Evolutionary conservation across 2,113 vertebrate genomes (phyloP).

Genomic region (Otocyon megalotis): DNA sequence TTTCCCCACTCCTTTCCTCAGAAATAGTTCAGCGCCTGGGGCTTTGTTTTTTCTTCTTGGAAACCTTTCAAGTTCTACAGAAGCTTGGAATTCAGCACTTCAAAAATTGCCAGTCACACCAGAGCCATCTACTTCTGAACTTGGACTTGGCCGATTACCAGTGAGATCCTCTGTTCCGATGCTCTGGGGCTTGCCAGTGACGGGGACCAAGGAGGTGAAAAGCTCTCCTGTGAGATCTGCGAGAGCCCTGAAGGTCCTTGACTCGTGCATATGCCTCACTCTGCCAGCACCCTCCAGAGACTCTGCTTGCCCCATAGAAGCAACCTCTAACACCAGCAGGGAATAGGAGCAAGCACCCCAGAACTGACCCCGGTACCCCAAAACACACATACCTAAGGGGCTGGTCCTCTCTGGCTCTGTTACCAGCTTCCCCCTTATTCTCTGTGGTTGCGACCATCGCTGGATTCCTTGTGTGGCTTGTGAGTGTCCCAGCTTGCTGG

Average conservation of each 20-base stretch:
- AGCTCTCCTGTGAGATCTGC: background rate
- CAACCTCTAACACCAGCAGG: background rate
- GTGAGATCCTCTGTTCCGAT: background rate
- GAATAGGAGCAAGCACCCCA: background rate
- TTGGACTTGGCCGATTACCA: background rate
- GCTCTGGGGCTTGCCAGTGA: fast-evolving
- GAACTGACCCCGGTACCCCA: fast-evolving
- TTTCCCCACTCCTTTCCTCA: background rate
- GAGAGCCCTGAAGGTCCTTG: background rate
- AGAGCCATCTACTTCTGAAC: background rate
- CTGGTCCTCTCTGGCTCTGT: background rate
- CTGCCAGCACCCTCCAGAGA: too few relatives aligned
- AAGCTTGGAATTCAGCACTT: background rate
- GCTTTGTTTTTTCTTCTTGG: background rate
- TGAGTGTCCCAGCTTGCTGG: background rate
- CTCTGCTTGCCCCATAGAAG: background rate
- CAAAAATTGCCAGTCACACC: background rate
- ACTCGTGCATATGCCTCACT: too few relatives aligned
- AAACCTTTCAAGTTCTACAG: background rate
- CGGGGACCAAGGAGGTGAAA: background rate
- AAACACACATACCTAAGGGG: fast-evolving
- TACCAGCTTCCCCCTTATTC: background rate
- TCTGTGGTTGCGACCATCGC: too few relatives aligned
- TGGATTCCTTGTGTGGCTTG: background rate
- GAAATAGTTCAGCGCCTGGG: background rate